phyloP scores from a whole-genome alignment of 2,797 vertebrate species.

The Borostomias antarcticus region DNA sequence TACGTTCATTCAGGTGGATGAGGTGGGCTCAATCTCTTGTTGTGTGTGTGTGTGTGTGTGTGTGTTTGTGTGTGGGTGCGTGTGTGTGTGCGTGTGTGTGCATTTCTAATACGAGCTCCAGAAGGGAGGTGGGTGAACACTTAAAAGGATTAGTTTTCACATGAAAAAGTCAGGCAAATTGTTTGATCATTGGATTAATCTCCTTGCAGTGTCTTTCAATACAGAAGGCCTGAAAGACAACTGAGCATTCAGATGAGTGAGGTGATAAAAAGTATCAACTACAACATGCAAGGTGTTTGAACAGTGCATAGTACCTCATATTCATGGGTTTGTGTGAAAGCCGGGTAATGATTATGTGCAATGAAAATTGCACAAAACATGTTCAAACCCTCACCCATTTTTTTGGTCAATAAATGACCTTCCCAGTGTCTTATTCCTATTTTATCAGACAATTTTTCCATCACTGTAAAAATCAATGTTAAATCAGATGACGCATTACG shows the following conservation, averaged over 20 bases:
- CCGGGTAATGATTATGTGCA: not conserved
- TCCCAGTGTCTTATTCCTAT: not conserved
- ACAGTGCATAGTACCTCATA: too few relatives aligned
- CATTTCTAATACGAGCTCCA: conserved; percentile 18
- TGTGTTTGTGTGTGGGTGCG: too few relatives aligned
- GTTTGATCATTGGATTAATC: conserved; percentile 26
- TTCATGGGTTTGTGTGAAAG: too few relatives aligned
- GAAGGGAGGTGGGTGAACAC: conserved; percentile 7
- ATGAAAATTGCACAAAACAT: too few relatives aligned
- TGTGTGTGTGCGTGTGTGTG: too few relatives aligned
- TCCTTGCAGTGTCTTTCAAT: conserved; percentile 8
- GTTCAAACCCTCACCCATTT: too few relatives aligned
- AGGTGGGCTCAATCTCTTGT: not conserved
- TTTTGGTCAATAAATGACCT: not conserved
- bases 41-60: too few relatives aligned
- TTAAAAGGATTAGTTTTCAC: conserved; percentile 33
- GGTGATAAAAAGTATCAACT: not conserved
- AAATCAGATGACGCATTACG: not conserved
- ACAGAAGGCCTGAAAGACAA: too few relatives aligned
- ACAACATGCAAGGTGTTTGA: too few relatives aligned
- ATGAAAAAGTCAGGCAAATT: conserved; percentile 6
- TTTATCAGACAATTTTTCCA: not conserved
- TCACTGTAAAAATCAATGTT: conserved; percentile 2
- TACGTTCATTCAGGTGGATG: not conserved
- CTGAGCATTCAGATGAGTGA: too few relatives aligned